A percentile compares a stretch with the other conserved stretches of the same genome.
These are phyloP conservation scores for Notolabrus celidotus DNA, from an alignment of 2,797 vertebrate species.

Conservation along the genomic window DNA sequence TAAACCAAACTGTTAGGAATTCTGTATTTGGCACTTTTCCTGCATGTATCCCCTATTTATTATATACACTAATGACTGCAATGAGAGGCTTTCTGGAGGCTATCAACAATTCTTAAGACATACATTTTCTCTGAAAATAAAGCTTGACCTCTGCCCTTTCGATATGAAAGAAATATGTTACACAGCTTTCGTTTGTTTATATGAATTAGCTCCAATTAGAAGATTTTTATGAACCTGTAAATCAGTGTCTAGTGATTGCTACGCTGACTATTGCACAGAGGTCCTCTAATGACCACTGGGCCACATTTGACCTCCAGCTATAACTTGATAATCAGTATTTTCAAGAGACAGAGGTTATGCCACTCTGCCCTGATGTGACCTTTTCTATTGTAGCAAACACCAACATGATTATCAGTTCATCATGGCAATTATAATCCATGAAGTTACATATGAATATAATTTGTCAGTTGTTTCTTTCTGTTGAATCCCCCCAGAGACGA, in stretches of 20 bases:
- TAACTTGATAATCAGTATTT: conserved; percentile 56
- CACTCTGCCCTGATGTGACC: conserved; percentile 69
- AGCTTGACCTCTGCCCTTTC: conserved; percentile 61
- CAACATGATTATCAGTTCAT: conserved; percentile 76
- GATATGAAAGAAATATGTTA: conserved; percentile 54
- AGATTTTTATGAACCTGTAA: conserved; percentile 57
- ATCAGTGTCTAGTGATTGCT: conserved; percentile 39
- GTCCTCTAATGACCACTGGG: conserved; percentile 85
- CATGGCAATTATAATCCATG: conserved; percentile 78
- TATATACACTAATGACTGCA: conserved; percentile 65
- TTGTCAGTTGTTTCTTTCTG: conserved; percentile 53
- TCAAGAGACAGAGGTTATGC: conserved; percentile 65
- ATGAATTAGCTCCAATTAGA: conserved; percentile 50
- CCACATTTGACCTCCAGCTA: conserved; percentile 73
- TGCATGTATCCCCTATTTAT: conserved; percentile 75
- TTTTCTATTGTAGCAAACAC: conserved; percentile 50
- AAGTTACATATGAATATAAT: conserved; percentile 78
- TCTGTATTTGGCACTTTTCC: conserved; percentile 72
- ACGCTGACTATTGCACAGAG: conserved; percentile 77
- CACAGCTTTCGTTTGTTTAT: conserved; percentile 53
- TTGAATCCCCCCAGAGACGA: conserved; percentile 20
- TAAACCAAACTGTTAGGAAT: conserved; percentile 76
- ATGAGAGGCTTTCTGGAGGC: conserved; percentile 64
- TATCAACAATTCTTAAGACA: conserved; percentile 54
- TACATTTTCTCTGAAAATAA: conserved; percentile 68